phyloP scores from a whole-genome alignment of 2,888 invertebrate genomes.

The Drosophila rellima region DNA sequence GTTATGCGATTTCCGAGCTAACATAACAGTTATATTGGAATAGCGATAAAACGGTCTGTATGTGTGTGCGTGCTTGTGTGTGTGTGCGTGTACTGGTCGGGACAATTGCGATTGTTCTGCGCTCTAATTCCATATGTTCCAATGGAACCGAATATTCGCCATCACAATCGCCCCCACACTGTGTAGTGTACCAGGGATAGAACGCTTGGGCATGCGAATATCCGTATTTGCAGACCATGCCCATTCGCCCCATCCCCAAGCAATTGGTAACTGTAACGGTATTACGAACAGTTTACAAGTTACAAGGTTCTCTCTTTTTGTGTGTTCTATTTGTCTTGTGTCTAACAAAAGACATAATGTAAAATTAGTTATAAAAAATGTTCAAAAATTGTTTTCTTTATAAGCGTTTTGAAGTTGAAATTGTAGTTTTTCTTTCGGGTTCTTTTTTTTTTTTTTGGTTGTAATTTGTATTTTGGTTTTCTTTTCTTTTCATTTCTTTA shows the following conservation, averaged over 20 bases:
- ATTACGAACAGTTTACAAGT: neutral
- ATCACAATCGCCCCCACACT: constrained; percentile 30
- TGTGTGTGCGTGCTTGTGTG: constrained; percentile 23
- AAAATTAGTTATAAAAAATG: constrained; percentile 77
- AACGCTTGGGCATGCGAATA: constrained; percentile 56
- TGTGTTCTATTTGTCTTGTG: constrained; percentile 52
- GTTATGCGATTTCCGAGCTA: constrained; percentile 76
- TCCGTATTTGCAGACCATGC: constrained; percentile 50
- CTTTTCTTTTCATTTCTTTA: constrained; percentile 21
- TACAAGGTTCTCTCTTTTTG: neutral
- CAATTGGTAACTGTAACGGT: neutral
- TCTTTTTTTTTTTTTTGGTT: constrained; percentile 14
- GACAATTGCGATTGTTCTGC: constrained; percentile 36
- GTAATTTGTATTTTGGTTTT: constrained; percentile 17
- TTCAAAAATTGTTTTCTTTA: constrained; percentile 77
- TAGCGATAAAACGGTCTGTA: constrained; percentile 52
- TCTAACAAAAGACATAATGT: constrained; percentile 67
- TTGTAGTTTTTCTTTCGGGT: constrained; percentile 72
- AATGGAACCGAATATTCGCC: constrained; percentile 60
- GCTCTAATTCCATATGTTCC: constrained; percentile 1
- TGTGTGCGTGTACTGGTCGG: constrained; percentile 21
- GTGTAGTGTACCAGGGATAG: constrained; percentile 62
- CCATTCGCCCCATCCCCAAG: constrained; percentile 55
- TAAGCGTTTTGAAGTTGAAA: constrained; percentile 82
- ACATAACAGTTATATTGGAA: constrained; percentile 59